A percentile compares a stretch with the other conserved stretches of the same genome.
Conservation (phyloP, 2,888 invertebrate species). For the Amphiduros pacificus region DNA sequence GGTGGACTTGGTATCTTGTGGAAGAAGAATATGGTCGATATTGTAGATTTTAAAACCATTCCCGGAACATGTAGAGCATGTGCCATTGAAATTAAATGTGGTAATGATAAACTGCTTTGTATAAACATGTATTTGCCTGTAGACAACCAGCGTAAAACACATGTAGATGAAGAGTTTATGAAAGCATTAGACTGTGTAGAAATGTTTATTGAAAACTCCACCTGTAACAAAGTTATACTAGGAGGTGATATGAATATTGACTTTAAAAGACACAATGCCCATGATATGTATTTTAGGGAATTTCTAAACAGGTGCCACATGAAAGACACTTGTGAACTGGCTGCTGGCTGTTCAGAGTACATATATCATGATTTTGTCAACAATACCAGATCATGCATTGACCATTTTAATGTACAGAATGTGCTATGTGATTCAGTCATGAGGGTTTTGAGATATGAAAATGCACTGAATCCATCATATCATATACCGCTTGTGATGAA, state of each 20-base stretch:
- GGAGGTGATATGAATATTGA: neutral
- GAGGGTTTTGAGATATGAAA: neutral
- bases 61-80: neutral
- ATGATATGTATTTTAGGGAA: neutral
- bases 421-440: neutral
- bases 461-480: neutral
- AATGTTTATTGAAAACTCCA: neutral
- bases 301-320: neutral
- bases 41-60: neutral
- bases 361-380: neutral
- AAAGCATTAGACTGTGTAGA: neutral
- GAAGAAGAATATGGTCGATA: neutral
- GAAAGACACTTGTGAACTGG: neutral
- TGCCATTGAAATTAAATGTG: neutral
- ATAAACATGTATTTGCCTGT: neutral
- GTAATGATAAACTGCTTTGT: neutral
- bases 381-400: neutral
- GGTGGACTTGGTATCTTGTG: neutral
- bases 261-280: neutral
- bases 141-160: neutral
- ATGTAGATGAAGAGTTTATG: neutral
- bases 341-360: neutral
- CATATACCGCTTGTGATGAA: neutral
- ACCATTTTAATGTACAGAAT: neutral
- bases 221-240: neutral